Evolutionary conservation across 30 jellyfish, hydroid and myxozoan species (phyloP).

Genomic region (Mastigias papua): DNA sequence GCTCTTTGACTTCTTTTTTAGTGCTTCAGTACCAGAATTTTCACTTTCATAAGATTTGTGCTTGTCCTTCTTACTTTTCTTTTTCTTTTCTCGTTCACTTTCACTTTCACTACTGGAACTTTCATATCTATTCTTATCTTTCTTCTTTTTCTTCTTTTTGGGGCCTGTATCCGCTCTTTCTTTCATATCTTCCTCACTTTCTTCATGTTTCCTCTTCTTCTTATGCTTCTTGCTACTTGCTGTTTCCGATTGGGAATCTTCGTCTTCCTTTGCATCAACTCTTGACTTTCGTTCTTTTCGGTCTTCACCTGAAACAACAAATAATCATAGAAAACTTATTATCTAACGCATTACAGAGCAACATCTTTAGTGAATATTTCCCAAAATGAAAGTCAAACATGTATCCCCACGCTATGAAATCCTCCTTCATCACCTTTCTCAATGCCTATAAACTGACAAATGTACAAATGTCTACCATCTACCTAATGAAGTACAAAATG

Average conservation of each 20-base stretch:
- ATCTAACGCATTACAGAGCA: neutral
- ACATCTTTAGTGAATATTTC: too few species aligned
- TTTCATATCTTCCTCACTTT: constrained; percentile 61
- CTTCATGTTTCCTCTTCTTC: constrained; percentile 77
- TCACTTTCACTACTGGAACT: constrained; percentile 67
- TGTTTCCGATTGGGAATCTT: constrained; percentile 37
- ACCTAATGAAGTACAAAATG: too few species aligned
- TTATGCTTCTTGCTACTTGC: constrained; percentile 39
- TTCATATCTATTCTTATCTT: constrained; percentile 52
- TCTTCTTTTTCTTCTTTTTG: constrained; percentile 62
- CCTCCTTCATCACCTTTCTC: too few species aligned
- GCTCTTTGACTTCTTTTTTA: constrained; percentile 40
- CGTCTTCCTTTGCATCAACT: constrained; percentile 43
- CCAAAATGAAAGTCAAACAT: too few species aligned
- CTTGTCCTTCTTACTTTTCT: constrained; percentile 76
- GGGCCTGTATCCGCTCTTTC: constrained; percentile 62
- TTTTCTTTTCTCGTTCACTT: constrained; percentile 80
- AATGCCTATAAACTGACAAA: too few species aligned
- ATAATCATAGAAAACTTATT: neutral
- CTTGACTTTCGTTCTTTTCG: constrained; percentile 40
- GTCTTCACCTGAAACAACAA: constrained; percentile 43
- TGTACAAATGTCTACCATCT: too few species aligned
- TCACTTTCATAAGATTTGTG: constrained; percentile 54
- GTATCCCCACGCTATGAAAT: too few species aligned
- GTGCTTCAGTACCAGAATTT: constrained; percentile 37